phyloP scores from a whole-genome alignment of 2,888 invertebrate genomes.

The Heliconius charithonia region DNA sequence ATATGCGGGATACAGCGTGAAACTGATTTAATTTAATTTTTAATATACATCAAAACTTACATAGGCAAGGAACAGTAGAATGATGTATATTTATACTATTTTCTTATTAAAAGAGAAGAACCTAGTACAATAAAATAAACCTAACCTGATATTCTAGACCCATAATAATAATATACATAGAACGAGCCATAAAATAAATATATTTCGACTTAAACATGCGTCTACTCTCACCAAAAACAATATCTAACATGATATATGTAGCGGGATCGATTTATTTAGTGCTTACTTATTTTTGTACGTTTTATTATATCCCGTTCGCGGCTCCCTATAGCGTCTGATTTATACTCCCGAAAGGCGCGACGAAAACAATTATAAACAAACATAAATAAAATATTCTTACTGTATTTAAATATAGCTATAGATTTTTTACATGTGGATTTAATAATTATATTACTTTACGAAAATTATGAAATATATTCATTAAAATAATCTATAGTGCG shows the following conservation, averaged over 20 bases:
- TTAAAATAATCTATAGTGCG: no score
- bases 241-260: slow-evolving; percentile 67
- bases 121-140: no score
- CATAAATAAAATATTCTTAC: slow-evolving; percentile 38
- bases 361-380: slow-evolving; percentile 52
- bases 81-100: no score
- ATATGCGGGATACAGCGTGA: not conserved
- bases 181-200: slow-evolving; percentile 12
- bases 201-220: slow-evolving; percentile 32
- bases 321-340: slow-evolving; percentile 56
- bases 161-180: not conserved
- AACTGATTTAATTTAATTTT: not conserved
- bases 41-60: no score
- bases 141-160: not conserved
- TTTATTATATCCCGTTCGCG: slow-evolving; percentile 60
- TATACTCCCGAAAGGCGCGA: slow-evolving; percentile 53
- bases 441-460: not conserved
- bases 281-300: slow-evolving; percentile 65
- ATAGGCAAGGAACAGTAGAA: no score
- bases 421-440: slow-evolving; percentile 11
- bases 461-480: not conserved
- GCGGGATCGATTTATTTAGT: slow-evolving; percentile 62
- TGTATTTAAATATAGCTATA: slow-evolving; percentile 28
- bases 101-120: no score
- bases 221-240: slow-evolving; percentile 57